phyloP scores from a whole-genome alignment of 2,113 vertebrate genomes.

The Myocastor coypus region DNA sequence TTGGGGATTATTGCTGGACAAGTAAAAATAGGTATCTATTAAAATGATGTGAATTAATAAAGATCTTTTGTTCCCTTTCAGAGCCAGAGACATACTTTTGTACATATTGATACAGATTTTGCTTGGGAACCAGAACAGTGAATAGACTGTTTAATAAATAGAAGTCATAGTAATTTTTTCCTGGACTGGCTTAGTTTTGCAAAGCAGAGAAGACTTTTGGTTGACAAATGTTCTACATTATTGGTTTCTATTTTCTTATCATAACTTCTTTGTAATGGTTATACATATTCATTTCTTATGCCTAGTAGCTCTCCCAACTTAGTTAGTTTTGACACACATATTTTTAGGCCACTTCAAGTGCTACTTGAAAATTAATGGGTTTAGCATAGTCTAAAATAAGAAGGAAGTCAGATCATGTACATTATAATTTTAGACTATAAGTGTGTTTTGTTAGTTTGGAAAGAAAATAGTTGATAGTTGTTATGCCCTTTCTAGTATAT shows the following conservation, averaged over 20 bases:
- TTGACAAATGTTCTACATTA: conserved; percentile 45
- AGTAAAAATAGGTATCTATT: background rate
- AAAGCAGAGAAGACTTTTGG: background rate
- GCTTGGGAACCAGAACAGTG: background rate
- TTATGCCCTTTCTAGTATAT: conserved; percentile 38
- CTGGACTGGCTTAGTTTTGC: background rate
- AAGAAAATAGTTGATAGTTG: conserved; percentile 58
- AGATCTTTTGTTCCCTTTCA: background rate
- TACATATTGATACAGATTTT: background rate
- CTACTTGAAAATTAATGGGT: conserved; percentile 65
- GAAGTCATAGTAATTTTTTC: background rate
- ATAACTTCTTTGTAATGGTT: conserved; percentile 35
- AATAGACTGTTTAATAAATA: background rate
- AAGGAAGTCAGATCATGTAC: conserved; percentile 47
- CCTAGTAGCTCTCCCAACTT: background rate
- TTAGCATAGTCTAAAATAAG: conserved; percentile 37
- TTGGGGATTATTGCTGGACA: conserved; percentile 5
- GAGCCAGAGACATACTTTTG: background rate
- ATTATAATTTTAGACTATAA: conserved; percentile 41
- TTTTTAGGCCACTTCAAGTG: conserved; percentile 65
- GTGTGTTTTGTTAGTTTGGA: conserved; percentile 58
- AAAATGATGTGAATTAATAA: conserved; percentile 39
- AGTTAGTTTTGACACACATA: conserved; percentile 47
- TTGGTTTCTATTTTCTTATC: conserved; percentile 10
- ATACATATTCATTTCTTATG: conserved; percentile 2